Base-by-base conservation (phyloP, 2,888 invertebrate species). In the Halocaridina rubra region DNA sequence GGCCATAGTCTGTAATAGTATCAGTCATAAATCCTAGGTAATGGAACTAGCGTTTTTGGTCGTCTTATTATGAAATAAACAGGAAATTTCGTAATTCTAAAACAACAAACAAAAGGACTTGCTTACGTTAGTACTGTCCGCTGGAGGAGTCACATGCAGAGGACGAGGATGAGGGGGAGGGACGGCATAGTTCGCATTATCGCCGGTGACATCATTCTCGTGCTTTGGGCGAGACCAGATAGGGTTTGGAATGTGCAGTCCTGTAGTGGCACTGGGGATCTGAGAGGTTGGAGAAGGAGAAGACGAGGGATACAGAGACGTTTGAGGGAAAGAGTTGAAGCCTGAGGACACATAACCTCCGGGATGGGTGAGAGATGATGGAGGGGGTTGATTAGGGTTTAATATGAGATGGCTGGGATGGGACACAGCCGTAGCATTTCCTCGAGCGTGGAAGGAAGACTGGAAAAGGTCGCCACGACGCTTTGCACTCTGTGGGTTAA, bases 401-500 rank as follows among this genome's bases (percentile, higher is more conserved):
- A 67, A 71, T n/a, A 61, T 69, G 19, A 64, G 46, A 24, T 78
- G 78, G 33, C 74, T 71, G 53, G 85, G 59, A 57, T 69, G 75
- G 71, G 64, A 59, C n/a, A n/a, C n/a, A n/a, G n/a, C n/a, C n/a
- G n/a, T n/a, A 33, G 46, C 10, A 39, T 74, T 61, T 24, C 80
- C 67, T 57, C 84, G 82, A 64, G 69, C 81, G 69, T 80, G 76
- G 27, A 85, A 80, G 19, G 85, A 82, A 19, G 74, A 76, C 46
- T 80, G 84, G 77, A 80, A 80, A 61, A 69, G 79, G 67, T 84
- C 84, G 16, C 79, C 84, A 8, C 84, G 79, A 74, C 84, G 32
- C 64, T 84, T 84, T 74, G 84, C 59, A 79, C 79, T 75, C 84
- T 84, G 84, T n/a, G 27, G 82, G 77, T 80, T 80, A 80, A 57